Base-by-base conservation (phyloP, 1,140 invertebrate species). In the Formica selysi region DNA sequence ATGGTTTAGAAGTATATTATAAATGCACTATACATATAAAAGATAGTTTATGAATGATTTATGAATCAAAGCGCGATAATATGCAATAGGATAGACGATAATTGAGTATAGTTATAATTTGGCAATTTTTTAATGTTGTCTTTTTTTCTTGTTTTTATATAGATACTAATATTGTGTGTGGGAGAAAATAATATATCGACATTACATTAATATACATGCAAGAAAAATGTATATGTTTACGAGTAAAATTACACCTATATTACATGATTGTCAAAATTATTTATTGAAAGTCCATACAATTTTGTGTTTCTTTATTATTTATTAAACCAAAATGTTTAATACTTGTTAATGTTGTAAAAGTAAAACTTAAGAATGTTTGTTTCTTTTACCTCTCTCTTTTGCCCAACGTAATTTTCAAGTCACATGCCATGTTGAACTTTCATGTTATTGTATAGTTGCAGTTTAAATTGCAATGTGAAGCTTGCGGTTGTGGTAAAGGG, bases 191-290 rank as follows among this genome's bases (percentile, higher is more conserved):
- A 29, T 61, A 71, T 57, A 16, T n/a, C 61, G 41, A 29, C 26
- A 29, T 62, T 80, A 62, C 26, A 59, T 16, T 51, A 71, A 6
- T 67, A 29, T 29, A 76, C 38, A 36, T 26, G 70, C 57, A 22
- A 11, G 57, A 41, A 26, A n/a, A 8, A 59, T 59, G n/a, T 36
- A 51, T 59, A 62, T 29, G 2, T 5, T 8, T 38, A 29, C 29
- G 16, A 84, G 19, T 54, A 62, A 38, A 29, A 54, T 16, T 59
- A 41, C 32, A 51, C 16, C 16, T 13, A 67, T 41, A 38, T n/a
- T 29, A 19, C 71, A 2, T 29, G 26, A 89, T 73, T 89, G 80
- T 74, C 87, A 88, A 11, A 41, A n/a, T 85, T 62, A 70, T 89
- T 57, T 32, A 76, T 64, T 76, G 64, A 76, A 76, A 44, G 1